Conservation (phyloP, 2,888 invertebrate genomes). For the Polymixis lichenea region DNA sequence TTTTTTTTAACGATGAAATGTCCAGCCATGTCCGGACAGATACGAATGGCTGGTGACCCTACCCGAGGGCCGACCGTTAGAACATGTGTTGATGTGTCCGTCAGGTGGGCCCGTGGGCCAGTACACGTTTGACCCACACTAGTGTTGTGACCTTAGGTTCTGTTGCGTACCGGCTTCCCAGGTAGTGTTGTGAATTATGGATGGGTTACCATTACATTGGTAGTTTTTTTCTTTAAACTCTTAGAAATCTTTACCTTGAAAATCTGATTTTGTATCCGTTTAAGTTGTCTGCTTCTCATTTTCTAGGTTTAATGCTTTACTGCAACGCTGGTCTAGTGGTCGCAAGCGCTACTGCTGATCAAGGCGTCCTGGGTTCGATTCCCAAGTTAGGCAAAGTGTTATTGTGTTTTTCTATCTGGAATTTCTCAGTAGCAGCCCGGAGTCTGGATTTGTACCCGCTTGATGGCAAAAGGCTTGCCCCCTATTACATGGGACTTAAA, state of each 20-base stretch:
- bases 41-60: background rate
- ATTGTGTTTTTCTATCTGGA: too few species aligned
- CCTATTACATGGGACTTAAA: too few species aligned
- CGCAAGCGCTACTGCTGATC: too few species aligned
- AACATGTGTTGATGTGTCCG: constrained; percentile 64
- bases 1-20: too few species aligned
- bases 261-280: background rate
- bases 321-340: too few species aligned
- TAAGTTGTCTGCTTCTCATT: background rate
- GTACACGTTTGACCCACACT: constrained; percentile 61
- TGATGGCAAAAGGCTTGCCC: too few species aligned
- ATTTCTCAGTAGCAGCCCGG: too few species aligned
- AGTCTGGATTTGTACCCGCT: too few species aligned
- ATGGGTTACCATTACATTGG: constrained; percentile 8
- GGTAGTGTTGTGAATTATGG: constrained; percentile 20
- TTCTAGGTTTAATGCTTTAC: background rate
- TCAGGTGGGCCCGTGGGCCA: constrained; percentile 60
- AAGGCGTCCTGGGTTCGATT: too few species aligned
- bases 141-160: constrained; percentile 44
- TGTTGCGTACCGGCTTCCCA: constrained; percentile 25
- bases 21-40: too few species aligned
- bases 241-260: background rate
- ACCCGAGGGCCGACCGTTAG: constrained; percentile 68
- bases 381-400: too few species aligned
- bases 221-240: background rate